phyloP scores from a whole-genome alignment of 2,888 invertebrate species.

The Drosophila neoperkinsi region DNA sequence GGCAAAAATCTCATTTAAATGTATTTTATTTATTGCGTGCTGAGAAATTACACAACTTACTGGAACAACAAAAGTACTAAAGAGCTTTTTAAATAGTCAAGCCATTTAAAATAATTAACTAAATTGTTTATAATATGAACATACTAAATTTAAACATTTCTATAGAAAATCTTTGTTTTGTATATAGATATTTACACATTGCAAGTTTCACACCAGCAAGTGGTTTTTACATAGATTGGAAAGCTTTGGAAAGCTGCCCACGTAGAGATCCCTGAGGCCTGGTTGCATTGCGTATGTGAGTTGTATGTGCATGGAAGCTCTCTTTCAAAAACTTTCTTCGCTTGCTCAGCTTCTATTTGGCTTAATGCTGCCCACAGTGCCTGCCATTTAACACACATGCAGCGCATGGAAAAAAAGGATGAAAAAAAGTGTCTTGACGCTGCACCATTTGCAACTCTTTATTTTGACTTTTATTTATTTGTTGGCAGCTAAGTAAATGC shows the following conservation, averaged over 20 bases:
- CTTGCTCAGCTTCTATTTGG: slow-evolving; percentile 20
- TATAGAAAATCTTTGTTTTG: background rate
- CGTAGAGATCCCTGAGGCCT: background rate
- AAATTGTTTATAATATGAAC: background rate
- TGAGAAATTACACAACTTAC: slow-evolving; percentile 8
- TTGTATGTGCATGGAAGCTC: slow-evolving; percentile 27
- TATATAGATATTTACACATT: background rate
- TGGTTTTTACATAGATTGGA: background rate
- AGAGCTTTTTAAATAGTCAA: background rate
- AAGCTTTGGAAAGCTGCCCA: slow-evolving; percentile 12
- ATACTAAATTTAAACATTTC: background rate
- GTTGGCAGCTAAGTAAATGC: slow-evolving; percentile 80
- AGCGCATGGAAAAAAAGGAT: slow-evolving; percentile 13
- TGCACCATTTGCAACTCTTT: slow-evolving; percentile 80
- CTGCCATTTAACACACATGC: slow-evolving; percentile 39
- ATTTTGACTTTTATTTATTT: slow-evolving; percentile 81
- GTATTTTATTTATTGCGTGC: slow-evolving; percentile 20
- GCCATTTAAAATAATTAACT: slow-evolving; percentile 1
- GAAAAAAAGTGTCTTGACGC: slow-evolving; percentile 35
- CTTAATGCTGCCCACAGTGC: slow-evolving; percentile 56
- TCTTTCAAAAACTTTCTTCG: background rate
- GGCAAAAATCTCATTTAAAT: slow-evolving; percentile 9
- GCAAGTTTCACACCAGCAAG: background rate
- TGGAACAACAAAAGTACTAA: slow-evolving; percentile 5
- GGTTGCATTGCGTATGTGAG: slow-evolving; percentile 3